phyloP scores from a whole-genome alignment of 2,888 invertebrate species.

The Gasteruption jaculator region DNA sequence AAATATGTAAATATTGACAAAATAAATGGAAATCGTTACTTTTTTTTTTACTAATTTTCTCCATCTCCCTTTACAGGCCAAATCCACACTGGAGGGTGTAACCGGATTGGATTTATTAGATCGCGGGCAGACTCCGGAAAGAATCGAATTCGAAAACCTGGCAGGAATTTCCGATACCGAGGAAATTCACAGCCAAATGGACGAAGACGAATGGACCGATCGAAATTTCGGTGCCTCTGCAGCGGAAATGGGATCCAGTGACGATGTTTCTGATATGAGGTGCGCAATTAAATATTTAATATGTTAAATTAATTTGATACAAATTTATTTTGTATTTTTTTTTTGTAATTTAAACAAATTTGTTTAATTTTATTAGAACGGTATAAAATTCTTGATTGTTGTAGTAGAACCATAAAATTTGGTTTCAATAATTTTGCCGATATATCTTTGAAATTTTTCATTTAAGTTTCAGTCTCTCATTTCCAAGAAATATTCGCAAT shows the following conservation, averaged over 20 bases:
- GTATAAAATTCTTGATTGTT: no score
- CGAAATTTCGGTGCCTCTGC: constrained; percentile 83
- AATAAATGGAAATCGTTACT: not conserved
- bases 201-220: constrained; percentile 95
- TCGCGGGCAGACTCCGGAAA: constrained; percentile 68
- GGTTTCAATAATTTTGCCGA: not conserved
- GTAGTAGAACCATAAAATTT: no score
- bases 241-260: constrained; percentile 64
- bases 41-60: not conserved
- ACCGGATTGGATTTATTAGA: constrained; percentile 55
- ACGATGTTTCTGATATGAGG: constrained; percentile 60
- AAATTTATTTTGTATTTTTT: no score
- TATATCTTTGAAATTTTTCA: no score
- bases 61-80: constrained; percentile 28
- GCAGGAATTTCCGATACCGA: constrained; percentile 64
- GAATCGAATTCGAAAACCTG: constrained; percentile 75
- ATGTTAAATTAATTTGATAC: no score
- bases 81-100: constrained; percentile 49
- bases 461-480: no score
- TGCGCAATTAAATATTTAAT: no score
- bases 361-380: no score
- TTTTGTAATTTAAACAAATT: no score
- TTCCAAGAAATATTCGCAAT: no score
- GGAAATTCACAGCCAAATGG: constrained; percentile 72
- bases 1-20: constrained; percentile 3